A percentile compares a stretch with the other conserved stretches of the same genome.
phyloP scores from a whole-genome alignment of 2,797 vertebrate species.

The Falco peregrinus region DNA sequence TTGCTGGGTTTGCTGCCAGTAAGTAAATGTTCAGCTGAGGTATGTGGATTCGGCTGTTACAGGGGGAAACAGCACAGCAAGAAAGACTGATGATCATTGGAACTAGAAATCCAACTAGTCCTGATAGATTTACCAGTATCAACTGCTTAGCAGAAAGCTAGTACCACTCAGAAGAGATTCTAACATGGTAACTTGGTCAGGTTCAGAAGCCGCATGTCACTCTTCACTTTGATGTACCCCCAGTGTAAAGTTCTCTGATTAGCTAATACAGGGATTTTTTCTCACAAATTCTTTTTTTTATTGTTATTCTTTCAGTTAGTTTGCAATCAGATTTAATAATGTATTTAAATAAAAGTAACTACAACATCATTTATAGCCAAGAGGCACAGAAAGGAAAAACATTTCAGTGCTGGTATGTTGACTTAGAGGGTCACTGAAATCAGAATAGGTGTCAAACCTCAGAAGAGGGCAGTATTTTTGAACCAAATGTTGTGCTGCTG shows the following conservation, averaged over 20 bases:
- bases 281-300: background rate
- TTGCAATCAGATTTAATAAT: slow-evolving; percentile 53
- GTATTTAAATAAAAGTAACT: slow-evolving; percentile 51
- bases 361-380: slow-evolving; percentile 19
- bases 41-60: background rate
- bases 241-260: background rate
- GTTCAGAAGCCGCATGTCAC: background rate
- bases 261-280: slow-evolving; percentile 22
- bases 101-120: background rate
- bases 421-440: background rate
- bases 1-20: background rate
- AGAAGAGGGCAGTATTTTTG: background rate
- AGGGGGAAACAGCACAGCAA: background rate
- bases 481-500: background rate
- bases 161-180: background rate
- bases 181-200: background rate
- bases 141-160: background rate
- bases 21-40: background rate
- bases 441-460: background rate
- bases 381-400: background rate
- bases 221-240: background rate
- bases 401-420: background rate
- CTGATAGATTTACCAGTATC: background rate
- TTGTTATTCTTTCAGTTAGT: background rate
- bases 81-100: background rate